phyloP scores from a whole-genome alignment of 2,797 vertebrate genomes.

The Rhinophrynus dorsalis region DNA sequence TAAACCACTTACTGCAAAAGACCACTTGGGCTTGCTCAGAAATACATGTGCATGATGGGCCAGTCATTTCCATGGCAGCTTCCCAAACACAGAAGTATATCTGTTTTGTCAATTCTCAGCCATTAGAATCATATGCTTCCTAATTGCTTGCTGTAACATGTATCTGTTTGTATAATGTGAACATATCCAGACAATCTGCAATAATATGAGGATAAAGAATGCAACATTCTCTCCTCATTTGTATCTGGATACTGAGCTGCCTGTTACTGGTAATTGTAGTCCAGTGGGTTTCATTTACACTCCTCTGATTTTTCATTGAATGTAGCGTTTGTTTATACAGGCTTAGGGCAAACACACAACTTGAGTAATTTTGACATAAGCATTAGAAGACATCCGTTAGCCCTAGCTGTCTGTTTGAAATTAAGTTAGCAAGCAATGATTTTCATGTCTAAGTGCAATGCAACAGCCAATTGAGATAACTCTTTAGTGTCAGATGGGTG shows the following conservation, averaged over 20 bases:
- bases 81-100: constrained; percentile 21
- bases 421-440: constrained; percentile 27
- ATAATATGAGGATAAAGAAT: constrained; percentile 3
- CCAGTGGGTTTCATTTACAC: constrained; percentile 22
- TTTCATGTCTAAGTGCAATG: constrained; percentile 3
- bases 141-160: constrained; percentile 31
- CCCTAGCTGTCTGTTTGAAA: constrained; percentile 20
- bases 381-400: constrained; percentile 38
- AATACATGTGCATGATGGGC: constrained; percentile 17
- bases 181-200: neutral
- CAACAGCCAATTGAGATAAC: constrained; percentile 23
- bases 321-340: constrained; percentile 14
- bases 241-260: neutral
- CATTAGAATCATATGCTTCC: constrained; percentile 4
- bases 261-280: neutral
- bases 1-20: constrained; percentile 32
- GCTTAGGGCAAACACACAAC: constrained; percentile 23
- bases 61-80: constrained; percentile 37
- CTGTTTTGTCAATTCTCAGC: neutral
- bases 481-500: too few species aligned
- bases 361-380: constrained; percentile 37
- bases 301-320: constrained; percentile 1
- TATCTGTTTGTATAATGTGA: constrained; percentile 13
- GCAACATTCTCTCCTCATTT: neutral
- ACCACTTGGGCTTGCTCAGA: constrained; percentile 34